phyloP scores from a whole-genome alignment of 2,113 vertebrate genomes.

The Malaclemys terrapin region DNA sequence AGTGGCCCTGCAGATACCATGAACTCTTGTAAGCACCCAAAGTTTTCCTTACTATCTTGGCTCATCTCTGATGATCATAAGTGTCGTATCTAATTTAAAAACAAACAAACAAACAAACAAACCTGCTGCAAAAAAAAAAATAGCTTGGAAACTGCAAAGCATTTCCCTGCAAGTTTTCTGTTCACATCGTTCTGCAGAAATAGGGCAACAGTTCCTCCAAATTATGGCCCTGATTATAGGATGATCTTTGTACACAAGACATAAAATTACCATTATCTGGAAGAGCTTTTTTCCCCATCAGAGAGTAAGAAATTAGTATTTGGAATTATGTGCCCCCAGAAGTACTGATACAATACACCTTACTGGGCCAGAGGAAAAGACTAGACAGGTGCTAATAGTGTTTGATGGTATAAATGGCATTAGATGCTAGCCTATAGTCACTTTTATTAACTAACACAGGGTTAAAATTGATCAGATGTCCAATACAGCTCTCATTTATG shows the following conservation, averaged over 20 bases:
- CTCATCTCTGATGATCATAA: not conserved
- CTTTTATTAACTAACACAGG: slow-evolving; percentile 45
- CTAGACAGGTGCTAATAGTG: slow-evolving; percentile 19
- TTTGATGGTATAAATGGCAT: not conserved
- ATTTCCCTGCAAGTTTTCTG: not conserved
- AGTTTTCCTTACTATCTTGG: not conserved
- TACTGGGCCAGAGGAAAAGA: slow-evolving; percentile 21
- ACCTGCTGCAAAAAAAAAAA: not conserved
- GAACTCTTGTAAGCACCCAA: not conserved
- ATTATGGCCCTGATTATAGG: not conserved
- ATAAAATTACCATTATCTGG: not conserved
- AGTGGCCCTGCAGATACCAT: not conserved
- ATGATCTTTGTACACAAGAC: not conserved
- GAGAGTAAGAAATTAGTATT: not conserved
- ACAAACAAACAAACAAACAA: not conserved
- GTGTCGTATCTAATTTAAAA: not conserved
- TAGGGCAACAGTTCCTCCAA: not conserved
- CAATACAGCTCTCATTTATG: too few relatives aligned
- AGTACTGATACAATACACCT: slow-evolving; percentile 49
- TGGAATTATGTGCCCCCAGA: slow-evolving; percentile 47
- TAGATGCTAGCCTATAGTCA: slow-evolving; percentile 46
- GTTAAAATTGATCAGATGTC: slow-evolving; percentile 46
- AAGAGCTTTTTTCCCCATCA: not conserved
- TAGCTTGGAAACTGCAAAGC: not conserved
- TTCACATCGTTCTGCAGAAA: not conserved